Evolutionary conservation across 2,888 invertebrate genomes (phyloP), one percentile per base, ranked within the genome.

Genomic region (Agapostemon virescens): DNA sequence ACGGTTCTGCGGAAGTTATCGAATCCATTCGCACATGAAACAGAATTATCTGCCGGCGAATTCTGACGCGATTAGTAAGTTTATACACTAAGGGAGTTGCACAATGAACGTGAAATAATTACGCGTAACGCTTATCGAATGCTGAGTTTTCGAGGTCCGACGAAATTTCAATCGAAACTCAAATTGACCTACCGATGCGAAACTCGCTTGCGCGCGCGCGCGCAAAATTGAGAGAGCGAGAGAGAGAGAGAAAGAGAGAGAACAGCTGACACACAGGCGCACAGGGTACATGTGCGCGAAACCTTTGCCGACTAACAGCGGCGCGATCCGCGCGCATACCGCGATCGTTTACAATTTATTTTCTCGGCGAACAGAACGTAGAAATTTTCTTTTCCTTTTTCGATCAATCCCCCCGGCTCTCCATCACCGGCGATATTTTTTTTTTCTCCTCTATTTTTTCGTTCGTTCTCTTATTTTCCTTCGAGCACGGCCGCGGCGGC

Each of bases 181-280:
- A 87, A 88, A 88, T 89, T 86, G 86, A 88, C 80, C 87, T 87
- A 86, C 87, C 88, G 86, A 83, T 85, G 86, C 82, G 81, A 80
- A 79, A 81, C 81, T 80, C 67, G 81, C 81, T n/a, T n/a, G 36
- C 23, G 55, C 58, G 2, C 30, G 58, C 20, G 26, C 9, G 9
- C 15, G 1, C 45, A 45, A n/a, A n/a, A n/a, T n/a, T n/a, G n/a
- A n/a, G n/a, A n/a, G n/a, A n/a, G n/a, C n/a, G n/a, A n/a, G n/a
- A n/a, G n/a, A n/a, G n/a, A n/a, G n/a, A n/a, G n/a, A n/a, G n/a
- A n/a, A n/a, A n/a, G n/a, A n/a, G n/a, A n/a, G n/a, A n/a, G n/a
- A n/a, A n/a, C n/a, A n/a, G n/a, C n/a, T n/a, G n/a, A n/a, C n/a
- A n/a, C n/a, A n/a, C n/a, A n/a, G n/a, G 26, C 9, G 9, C 15